A percentile compares a stretch with the other conserved stretches of the same genome.
These are phyloP conservation scores for Dendrocincla tyrannina DNA, from an alignment of 2,797 vertebrate genomes.

Conservation along the genomic window DNA sequence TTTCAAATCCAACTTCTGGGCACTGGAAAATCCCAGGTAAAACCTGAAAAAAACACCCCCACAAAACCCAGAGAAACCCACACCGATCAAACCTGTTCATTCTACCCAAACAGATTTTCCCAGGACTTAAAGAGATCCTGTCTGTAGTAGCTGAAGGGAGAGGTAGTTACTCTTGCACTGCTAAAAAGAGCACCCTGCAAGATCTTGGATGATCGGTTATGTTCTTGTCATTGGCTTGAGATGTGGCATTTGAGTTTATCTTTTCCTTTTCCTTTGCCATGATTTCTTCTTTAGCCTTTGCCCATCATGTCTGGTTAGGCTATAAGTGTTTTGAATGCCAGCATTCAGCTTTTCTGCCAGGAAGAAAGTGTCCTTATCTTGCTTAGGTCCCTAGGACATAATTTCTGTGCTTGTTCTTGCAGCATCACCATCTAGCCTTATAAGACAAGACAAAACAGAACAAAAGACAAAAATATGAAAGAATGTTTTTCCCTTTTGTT, in stretches of 20 bases:
- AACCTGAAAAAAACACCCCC: background rate
- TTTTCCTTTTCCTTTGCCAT: background rate
- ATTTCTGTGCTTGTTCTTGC: background rate
- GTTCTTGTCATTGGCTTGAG: background rate
- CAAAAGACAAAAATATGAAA: background rate
- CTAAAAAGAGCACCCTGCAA: background rate
- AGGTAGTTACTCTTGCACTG: background rate
- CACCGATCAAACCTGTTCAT: background rate
- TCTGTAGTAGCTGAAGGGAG: background rate
- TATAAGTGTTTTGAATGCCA: background rate
- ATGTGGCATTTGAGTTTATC: background rate
- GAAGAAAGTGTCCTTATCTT: background rate
- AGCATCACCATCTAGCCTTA: background rate
- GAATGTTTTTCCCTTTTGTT: background rate
- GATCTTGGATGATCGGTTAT: fast-evolving
- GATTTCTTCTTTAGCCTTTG: background rate
- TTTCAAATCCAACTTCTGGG: background rate
- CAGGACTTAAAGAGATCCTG: background rate
- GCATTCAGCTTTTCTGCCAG: background rate
- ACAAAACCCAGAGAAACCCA: background rate
- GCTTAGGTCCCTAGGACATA: background rate
- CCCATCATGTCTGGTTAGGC: background rate
- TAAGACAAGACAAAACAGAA: background rate
- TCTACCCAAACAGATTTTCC: background rate
- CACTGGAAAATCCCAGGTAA: background rate